A percentile compares a stretch with the other conserved stretches of the same genome.
phyloP scores from a whole-genome alignment of 2,797 vertebrate genomes.

The Cheirogaleus major region DNA sequence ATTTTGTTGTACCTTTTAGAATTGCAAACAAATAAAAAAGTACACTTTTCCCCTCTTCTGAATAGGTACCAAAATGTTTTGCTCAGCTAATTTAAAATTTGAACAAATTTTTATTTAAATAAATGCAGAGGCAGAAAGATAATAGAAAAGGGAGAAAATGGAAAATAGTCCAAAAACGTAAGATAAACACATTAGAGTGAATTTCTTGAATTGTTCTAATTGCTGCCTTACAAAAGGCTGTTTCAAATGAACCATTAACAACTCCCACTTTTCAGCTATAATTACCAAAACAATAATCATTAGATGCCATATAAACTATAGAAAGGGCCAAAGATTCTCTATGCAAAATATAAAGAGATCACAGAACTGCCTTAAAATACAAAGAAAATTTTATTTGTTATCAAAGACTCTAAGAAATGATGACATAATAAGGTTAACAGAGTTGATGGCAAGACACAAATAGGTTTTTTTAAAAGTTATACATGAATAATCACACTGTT shows the following conservation, averaged over 20 bases:
- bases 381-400: slow-evolving; percentile 71
- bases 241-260: slow-evolving; percentile 16
- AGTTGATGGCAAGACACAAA: slow-evolving; percentile 41
- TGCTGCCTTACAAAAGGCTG: neutral
- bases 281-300: neutral
- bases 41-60: neutral
- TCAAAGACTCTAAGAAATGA: slow-evolving; percentile 21
- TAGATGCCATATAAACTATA: neutral
- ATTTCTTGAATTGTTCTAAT: neutral
- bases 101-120: slow-evolving; percentile 32
- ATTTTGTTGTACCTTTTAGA: neutral
- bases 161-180: neutral
- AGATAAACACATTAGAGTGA: neutral
- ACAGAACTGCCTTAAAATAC: slow-evolving; percentile 70
- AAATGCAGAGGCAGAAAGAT: neutral
- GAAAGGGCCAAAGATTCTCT: neutral
- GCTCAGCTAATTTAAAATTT: neutral
- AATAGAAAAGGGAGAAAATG: neutral
- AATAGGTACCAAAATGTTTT: neutral
- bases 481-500: neutral
- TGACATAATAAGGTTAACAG: slow-evolving; percentile 51
- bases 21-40: neutral
- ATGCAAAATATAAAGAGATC: slow-evolving; percentile 45
- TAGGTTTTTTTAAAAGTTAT: slow-evolving; percentile 28
- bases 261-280: neutral